phyloP scores from a whole-genome alignment of 2,888 invertebrate species.

The Eumerus sabulonum region DNA sequence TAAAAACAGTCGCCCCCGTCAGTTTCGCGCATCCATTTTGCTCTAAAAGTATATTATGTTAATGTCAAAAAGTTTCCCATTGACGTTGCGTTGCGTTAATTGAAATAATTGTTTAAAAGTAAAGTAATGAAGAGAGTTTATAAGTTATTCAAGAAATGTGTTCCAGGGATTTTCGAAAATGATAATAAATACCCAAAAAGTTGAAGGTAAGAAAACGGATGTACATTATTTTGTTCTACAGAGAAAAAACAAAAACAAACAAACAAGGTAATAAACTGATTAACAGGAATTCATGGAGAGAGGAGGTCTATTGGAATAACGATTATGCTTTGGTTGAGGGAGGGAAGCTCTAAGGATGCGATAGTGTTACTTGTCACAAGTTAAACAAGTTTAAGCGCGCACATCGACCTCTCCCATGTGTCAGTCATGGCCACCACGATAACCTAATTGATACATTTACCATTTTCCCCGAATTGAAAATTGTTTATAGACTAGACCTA shows the following conservation, averaged over 20 bases:
- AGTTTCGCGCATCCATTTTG: conserved; percentile 64
- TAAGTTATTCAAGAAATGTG: conserved; percentile 57
- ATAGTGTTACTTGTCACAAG: too few relatives aligned
- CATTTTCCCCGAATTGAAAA: too few relatives aligned
- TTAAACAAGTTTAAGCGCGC: too few relatives aligned
- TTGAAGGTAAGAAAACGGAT: conserved; percentile 69
- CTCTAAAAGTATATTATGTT: conserved; percentile 49
- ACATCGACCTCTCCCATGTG: too few relatives aligned
- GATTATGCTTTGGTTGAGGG: conserved; percentile 7
- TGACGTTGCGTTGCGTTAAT: conserved; percentile 26
- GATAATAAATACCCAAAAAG: conserved; percentile 67
- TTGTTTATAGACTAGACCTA: too few relatives aligned
- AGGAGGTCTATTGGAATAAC: conserved; percentile 25
- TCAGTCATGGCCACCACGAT: too few relatives aligned
- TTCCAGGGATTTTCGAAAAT: conserved; percentile 66
- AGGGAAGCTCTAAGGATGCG: too few relatives aligned
- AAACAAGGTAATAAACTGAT: conserved; percentile 29
- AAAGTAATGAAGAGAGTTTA: conserved; percentile 38
- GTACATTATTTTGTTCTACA: conserved; percentile 58
- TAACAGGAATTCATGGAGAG: neutral
- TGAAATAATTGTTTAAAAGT: conserved; percentile 40
- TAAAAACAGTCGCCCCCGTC: conserved; percentile 41
- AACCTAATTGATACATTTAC: too few relatives aligned
- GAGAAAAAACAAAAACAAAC: conserved; percentile 27
- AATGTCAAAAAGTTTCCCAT: conserved; percentile 62